Evolutionary conservation across 2,113 vertebrate species (phyloP).

Genomic region (Brachyistius frenatus): DNA sequence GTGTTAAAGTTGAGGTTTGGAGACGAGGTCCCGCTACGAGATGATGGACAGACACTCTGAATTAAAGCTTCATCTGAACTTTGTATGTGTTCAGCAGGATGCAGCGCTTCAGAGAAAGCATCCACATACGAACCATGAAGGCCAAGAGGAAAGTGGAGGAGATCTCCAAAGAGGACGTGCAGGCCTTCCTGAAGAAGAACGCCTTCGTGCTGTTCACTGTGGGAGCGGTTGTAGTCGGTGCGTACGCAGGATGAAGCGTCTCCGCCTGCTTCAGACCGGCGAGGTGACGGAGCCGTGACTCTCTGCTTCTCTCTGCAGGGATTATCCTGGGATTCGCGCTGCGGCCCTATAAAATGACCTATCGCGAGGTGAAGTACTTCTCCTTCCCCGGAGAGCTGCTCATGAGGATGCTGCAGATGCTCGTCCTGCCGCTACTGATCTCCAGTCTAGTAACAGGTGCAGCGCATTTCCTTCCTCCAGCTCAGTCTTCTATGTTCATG

Average conservation of each 20-base stretch:
- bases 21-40: no score
- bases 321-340: constrained; percentile 92
- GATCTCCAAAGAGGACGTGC: constrained; percentile 94
- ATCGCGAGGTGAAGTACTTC: constrained; percentile 95
- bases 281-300: neutral
- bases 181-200: constrained; percentile 92
- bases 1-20: no score
- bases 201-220: constrained; percentile 96
- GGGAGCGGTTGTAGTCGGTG: constrained; percentile 92
- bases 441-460: constrained; percentile 98
- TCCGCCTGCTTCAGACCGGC: neutral
- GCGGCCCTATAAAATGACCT: constrained; percentile 91
- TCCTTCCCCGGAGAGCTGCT: constrained; percentile 96
- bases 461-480: neutral
- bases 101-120: constrained; percentile 92
- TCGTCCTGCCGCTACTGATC: constrained; percentile 92
- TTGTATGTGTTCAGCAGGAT: constrained; percentile 79
- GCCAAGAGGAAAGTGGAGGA: constrained; percentile 96
- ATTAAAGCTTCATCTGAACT: neutral
- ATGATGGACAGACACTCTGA: no score
- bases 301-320: constrained; percentile 79
- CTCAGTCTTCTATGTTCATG: no score
- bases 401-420: constrained; percentile 98
- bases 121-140: constrained; percentile 92
- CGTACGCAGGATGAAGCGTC: constrained; percentile 64